Evolutionary conservation across 2,797 vertebrate genomes (phyloP), one percentile per base, ranked within the genome.

Genomic region (Acrossocheilus wenchowensis): DNA sequence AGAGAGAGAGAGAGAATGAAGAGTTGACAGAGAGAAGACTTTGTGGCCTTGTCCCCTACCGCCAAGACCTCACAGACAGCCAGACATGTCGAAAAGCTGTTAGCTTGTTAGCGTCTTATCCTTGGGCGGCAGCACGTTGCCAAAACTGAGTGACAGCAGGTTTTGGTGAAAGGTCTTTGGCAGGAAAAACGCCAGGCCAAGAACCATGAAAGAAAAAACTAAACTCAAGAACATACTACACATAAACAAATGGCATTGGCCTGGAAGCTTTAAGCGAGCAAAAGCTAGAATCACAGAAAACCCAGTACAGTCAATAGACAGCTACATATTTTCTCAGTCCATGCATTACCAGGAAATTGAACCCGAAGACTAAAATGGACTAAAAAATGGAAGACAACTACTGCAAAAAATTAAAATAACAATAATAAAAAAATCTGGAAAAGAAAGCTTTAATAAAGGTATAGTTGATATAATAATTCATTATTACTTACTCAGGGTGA

Each of bases 11-110:
- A 50, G 84, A 62, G 86, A 79, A 68, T 39, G 82, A 83, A 83
- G 81, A 82, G 79, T 91, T 92, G 90, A 89, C 87, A 81, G 85
- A 77, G 80, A 85, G 87, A 72, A 86, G 80, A 68, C 81, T 82
- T 85, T 21, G 74, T 68, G 68, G 69, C 74, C 83, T 81, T 15
- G 85, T 75, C 54, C 85, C 68, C 69, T 52, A 72, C 78, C 45
- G 78, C 85, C 41, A 81, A 86, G 78, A 81, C 68, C 85, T 81
- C 78, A 66, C 48, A 79, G 86, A 71, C 80, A 78, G 72, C 36
- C 82, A 81, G 78, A 80, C 73, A 45, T 41, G 71, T 78, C 15
- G 43, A 64, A 85, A 80, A 86, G 84, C 78, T 82, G 78, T 78
- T 73, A 73, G 84, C 73, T 60, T 54, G 89, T 82, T 82, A 69